These are phyloP conservation scores for Dione juno DNA, from an alignment of 2,888 invertebrate genomes.

Conservation along the genomic window DNA sequence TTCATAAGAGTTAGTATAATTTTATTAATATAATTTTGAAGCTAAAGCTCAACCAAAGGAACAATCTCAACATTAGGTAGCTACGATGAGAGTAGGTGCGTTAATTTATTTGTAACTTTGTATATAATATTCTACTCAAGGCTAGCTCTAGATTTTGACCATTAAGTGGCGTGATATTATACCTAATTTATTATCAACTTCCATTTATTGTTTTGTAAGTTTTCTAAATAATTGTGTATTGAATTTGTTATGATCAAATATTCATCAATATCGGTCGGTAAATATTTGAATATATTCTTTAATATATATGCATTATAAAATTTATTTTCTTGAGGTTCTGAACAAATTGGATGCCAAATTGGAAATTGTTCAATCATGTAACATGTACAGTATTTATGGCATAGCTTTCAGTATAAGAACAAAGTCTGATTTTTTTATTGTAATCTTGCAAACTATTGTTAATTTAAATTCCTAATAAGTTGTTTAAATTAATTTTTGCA, in stretches of 20 bases:
- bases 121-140: constrained; percentile 35
- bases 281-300: neutral
- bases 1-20: neutral
- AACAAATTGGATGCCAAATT: no score
- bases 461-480: neutral
- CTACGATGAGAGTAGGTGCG: constrained; percentile 46
- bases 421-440: neutral
- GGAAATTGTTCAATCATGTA: no score
- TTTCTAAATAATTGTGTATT: neutral
- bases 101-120: constrained; percentile 33
- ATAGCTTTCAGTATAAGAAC: no score
- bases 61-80: constrained; percentile 58
- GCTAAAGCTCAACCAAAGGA: constrained; percentile 49
- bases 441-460: neutral
- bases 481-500: neutral
- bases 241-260: neutral
- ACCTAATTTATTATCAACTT: constrained; percentile 19
- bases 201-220: neutral
- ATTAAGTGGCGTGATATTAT: constrained; percentile 30
- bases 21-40: constrained; percentile 10
- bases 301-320: no score
- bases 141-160: constrained; percentile 24
- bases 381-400: no score
- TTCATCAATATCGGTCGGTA: neutral
- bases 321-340: no score